phyloP scores from a whole-genome alignment of 2,113 vertebrate species.

The human (Homo sapiens) region DNA sequence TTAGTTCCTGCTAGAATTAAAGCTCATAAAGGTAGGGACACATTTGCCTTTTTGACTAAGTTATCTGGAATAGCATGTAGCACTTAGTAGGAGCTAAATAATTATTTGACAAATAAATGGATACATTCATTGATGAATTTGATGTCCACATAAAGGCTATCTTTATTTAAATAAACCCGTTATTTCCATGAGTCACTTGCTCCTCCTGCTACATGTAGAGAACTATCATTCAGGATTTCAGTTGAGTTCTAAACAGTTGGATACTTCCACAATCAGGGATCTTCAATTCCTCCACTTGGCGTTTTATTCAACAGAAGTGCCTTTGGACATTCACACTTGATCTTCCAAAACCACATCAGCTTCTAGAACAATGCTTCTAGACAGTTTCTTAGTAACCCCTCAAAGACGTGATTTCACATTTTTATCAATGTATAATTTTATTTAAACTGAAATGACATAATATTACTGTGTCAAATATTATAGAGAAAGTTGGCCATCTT shows the following conservation, averaged over 20 bases:
- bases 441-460: neutral
- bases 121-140: neutral
- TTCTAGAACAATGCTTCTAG: neutral
- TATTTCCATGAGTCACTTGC: neutral
- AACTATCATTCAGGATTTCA: neutral
- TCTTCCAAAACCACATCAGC: neutral
- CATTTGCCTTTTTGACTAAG: neutral
- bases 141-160: neutral
- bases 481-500: neutral
- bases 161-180: neutral
- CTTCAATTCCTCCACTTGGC: neutral
- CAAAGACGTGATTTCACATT: no score
- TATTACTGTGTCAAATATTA: neutral
- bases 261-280: neutral
- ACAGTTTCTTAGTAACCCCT: no score
- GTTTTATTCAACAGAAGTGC: neutral
- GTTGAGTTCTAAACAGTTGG: neutral
- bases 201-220: neutral
- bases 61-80: neutral
- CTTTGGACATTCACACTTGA: neutral
- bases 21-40: neutral
- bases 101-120: neutral
- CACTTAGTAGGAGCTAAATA: neutral
- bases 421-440: no score
- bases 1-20: neutral